Percentiles rank a stretch among this genome's conserved stretches.
These are phyloP conservation scores for Octopus bimaculoides DNA, from an alignment of 1,140 invertebrate genomes.

Conservation along the genomic window DNA sequence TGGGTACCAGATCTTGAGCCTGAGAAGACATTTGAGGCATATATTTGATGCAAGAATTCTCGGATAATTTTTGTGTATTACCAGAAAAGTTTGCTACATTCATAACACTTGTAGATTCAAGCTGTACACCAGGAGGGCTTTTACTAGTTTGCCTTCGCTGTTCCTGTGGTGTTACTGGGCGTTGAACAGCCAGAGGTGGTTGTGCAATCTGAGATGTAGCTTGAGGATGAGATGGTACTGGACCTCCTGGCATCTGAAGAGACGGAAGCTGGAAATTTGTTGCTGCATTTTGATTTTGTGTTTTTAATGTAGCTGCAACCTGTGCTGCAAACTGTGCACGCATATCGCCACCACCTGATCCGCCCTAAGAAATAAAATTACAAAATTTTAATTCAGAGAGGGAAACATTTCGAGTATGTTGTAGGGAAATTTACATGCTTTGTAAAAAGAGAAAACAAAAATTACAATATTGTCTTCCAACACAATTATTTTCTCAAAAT, in stretches of 20 bases:
- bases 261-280: no score
- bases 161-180: slow-evolving; percentile 2
- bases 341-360: slow-evolving; percentile 27
- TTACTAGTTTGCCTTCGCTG: neutral
- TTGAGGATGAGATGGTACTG: no score
- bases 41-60: neutral
- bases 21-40: neutral
- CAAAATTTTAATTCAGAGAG: neutral
- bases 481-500: neutral
- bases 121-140: neutral
- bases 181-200: neutral
- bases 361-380: slow-evolving; percentile 14
- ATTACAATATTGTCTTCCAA: neutral
- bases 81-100: neutral
- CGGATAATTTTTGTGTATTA: neutral
- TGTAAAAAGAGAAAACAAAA: slow-evolving; percentile 1
- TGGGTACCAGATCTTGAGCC: neutral
- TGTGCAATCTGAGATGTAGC: neutral
- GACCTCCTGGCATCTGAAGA: no score
- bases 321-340: slow-evolving; percentile 46
- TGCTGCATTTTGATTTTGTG: neutral
- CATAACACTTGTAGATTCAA: no score
- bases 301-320: slow-evolving; percentile 42
- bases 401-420: neutral
- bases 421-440: neutral